Percentiles rank a stretch among this genome's conserved stretches.
These are phyloP conservation scores for Drosophila cognata DNA, from an alignment of 2,888 invertebrate genomes.

Conservation along the genomic window DNA sequence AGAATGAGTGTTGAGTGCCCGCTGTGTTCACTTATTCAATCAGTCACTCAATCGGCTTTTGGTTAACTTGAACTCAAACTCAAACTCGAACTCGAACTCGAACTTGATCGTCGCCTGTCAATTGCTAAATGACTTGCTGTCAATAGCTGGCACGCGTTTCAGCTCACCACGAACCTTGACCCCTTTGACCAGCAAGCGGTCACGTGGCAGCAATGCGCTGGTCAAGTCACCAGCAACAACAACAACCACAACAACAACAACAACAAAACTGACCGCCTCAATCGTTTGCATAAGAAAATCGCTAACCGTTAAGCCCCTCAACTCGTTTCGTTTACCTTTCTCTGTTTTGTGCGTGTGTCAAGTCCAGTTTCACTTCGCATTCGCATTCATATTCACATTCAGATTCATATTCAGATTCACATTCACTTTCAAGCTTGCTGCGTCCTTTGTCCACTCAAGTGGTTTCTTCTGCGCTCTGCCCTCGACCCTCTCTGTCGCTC, in stretches of 20 bases:
- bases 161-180: conserved; percentile 44
- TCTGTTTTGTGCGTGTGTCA: conserved; percentile 76
- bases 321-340: conserved; percentile 7
- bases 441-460: conserved; percentile 74
- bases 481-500: not conserved
- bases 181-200: conserved; percentile 13
- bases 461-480: conserved; percentile 29
- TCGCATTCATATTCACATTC: conserved; percentile 24
- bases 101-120: conserved; percentile 23
- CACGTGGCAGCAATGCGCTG: conserved; percentile 35
- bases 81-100: conserved; percentile 1
- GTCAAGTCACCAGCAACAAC: conserved; percentile 30
- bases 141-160: conserved; percentile 35
- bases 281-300: conserved; percentile 5
- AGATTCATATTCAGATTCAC: conserved; percentile 8
- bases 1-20: not conserved
- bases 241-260: not conserved
- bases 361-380: conserved; percentile 60
- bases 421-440: conserved; percentile 39
- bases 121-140: conserved; percentile 22
- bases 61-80: not conserved
- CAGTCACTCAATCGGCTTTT: conserved; percentile 38
- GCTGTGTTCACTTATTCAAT: conserved; percentile 37
- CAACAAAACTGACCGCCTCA: conserved; percentile 41
- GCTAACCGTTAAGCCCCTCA: not conserved